These are phyloP conservation scores for Temnothorax rugatulus DNA, from an alignment of 2,888 invertebrate genomes.

Conservation along the genomic window DNA sequence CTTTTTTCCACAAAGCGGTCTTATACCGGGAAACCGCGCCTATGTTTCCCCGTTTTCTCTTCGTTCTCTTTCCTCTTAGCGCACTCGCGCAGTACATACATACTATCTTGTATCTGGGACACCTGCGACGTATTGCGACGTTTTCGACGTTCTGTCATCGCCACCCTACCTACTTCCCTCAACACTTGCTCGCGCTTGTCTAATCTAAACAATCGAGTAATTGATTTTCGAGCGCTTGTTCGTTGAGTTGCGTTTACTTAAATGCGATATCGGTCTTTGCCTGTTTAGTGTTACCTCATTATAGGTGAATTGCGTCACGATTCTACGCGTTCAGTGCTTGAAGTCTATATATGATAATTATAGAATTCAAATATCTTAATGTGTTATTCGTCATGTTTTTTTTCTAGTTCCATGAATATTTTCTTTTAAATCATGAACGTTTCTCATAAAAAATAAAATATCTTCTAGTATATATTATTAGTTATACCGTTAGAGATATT, in stretches of 20 bases:
- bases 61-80: constrained; percentile 46
- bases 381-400: not conserved
- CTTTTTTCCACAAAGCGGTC: constrained; percentile 35
- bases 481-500: not conserved
- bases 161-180: constrained; percentile 1
- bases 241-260: not conserved
- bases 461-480: not conserved
- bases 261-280: not conserved
- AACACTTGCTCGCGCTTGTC: constrained; percentile 17
- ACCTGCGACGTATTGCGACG: constrained; percentile 64
- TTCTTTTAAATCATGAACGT: not conserved
- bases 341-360: not conserved
- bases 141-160: constrained; percentile 27
- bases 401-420: not conserved
- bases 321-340: not conserved
- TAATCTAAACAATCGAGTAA: constrained; percentile 49
- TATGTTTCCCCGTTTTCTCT: constrained; percentile 49
- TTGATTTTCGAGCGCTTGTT: constrained; percentile 49
- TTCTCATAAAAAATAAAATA: not conserved
- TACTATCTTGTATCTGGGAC: constrained; percentile 63
- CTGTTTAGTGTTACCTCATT: not conserved
- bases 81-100: constrained; percentile 53
- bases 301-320: not conserved
- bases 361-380: not conserved
- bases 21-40: constrained; percentile 64